These are phyloP conservation scores for Siphonodentalium dalli DNA, from an alignment of 2,888 invertebrate species.

Conservation along the genomic window DNA sequence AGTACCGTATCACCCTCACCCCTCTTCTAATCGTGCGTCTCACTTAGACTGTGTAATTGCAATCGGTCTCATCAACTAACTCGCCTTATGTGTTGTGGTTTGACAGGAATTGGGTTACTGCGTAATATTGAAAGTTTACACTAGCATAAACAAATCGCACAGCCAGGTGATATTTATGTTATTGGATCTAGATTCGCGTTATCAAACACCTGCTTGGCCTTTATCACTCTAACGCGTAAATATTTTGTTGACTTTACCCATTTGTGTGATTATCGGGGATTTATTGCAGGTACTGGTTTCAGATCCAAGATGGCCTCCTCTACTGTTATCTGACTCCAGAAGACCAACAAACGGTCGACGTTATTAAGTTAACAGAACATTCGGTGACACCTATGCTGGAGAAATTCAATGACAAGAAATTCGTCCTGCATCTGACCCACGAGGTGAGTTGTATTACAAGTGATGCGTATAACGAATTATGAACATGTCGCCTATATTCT, in stretches of 20 bases:
- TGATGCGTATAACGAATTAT: too few species aligned
- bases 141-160: too few species aligned
- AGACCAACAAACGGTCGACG: conserved; percentile 45
- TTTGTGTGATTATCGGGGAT: not conserved
- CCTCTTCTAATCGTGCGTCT: too few species aligned
- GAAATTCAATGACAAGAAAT: conserved; percentile 44
- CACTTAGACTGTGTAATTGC: too few species aligned
- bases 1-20: too few species aligned
- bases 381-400: conserved; percentile 36
- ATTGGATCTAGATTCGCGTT: not conserved
- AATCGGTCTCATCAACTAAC: too few species aligned
- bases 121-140: too few species aligned
- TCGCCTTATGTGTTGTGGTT: too few species aligned
- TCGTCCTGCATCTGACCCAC: conserved; percentile 43
- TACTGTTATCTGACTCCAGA: conserved; percentile 44
- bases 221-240: not conserved
- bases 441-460: too few species aligned
- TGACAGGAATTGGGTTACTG: too few species aligned
- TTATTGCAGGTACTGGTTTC: conserved; percentile 44
- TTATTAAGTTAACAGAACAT: conserved; percentile 43
- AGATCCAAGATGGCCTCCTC: conserved; percentile 39
- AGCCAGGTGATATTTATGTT: too few species aligned
- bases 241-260: conserved; percentile 3
- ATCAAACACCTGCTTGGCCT: not conserved
- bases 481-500: too few species aligned